Conservation (phyloP, 2,797 vertebrate genomes). For the Phaenicophaeus curvirostris region DNA sequence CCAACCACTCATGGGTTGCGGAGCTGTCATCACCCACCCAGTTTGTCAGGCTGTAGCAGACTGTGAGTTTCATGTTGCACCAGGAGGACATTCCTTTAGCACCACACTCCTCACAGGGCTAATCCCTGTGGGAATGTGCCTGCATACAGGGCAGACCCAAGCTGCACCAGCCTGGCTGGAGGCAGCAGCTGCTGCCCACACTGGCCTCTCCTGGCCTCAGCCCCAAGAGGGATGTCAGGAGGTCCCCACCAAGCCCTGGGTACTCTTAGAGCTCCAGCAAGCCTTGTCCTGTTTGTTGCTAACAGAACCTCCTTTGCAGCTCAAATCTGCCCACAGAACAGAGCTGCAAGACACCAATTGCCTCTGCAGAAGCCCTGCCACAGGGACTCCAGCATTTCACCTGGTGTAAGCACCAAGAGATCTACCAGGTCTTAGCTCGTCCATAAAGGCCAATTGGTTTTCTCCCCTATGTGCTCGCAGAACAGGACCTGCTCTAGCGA, state of each 20-base stretch:
- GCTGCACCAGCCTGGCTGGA: neutral
- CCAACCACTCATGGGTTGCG: rapidly evolving
- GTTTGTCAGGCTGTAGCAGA: neutral
- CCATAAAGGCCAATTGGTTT: neutral
- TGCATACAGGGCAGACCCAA: rapidly evolving
- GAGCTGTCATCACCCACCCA: neutral
- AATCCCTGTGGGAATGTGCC: neutral
- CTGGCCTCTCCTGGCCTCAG: neutral
- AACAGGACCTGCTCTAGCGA: neutral
- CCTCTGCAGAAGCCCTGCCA: neutral
- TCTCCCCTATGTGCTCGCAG: neutral
- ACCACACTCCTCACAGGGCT: neutral
- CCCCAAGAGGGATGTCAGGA: neutral
- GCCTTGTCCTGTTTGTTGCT: rapidly evolving
- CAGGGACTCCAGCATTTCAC: neutral
- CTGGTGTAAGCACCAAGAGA: neutral
- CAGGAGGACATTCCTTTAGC: neutral
- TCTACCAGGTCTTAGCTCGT: neutral
- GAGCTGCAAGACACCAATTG: rapidly evolving
- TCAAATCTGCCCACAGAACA: neutral
- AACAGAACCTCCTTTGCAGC: neutral
- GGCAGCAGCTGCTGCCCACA: rapidly evolving
- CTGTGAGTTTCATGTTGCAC: neutral
- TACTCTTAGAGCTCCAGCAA: neutral
- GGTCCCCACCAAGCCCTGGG: too few species aligned